Base-by-base conservation (phyloP, 2,113 vertebrate species). In the Gobiocypris rarus region DNA sequence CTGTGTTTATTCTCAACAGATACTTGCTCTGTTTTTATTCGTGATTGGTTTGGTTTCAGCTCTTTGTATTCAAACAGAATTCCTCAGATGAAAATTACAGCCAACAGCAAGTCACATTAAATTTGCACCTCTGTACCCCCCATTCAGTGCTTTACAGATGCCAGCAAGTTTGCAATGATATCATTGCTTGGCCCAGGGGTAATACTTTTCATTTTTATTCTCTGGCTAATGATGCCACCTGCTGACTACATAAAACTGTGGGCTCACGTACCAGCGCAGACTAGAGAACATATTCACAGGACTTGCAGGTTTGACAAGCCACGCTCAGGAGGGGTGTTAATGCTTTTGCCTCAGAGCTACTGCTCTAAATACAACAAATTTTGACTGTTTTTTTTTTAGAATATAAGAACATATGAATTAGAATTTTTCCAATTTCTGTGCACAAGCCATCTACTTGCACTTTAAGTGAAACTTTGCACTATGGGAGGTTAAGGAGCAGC, bases 211-310 rank as follows among this genome's bases (percentile, higher is more conserved):
- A 93, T 93, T 93, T 94, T 93, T 93, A 94, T 94, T 93, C 88
- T 92, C 90, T 93, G 93, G 92, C 91, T 95, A 94, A 94, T 94
- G 94, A 95, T 95, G 94, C 94, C 94, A 94, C 94, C 94, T 95
- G 94, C 93, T 94, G 94, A 94, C 94, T 93, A 92, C 91, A 93
- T 93, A 92, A 94, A 94, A 92, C 91, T 85, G 89, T 84, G 50
- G 80, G 81, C 91, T 88, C 2, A 59, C 87, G 87, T 82, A 52
- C 84, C 86, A 88, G 75, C 9, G 65, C 82, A 87, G 91, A 91
- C 90, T 86, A 75, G 75, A 92, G 90, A 90, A 89, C 22, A 50
- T 73, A 54, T 22, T 22, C 5, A 82, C 81, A 34, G 54, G 77
- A 74, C 74, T 81, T 48, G 28, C 59, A 88, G 89, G 87, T 87